Conservation (phyloP, 2,888 invertebrate species). For the Caenorhabditis doughertyi region DNA sequence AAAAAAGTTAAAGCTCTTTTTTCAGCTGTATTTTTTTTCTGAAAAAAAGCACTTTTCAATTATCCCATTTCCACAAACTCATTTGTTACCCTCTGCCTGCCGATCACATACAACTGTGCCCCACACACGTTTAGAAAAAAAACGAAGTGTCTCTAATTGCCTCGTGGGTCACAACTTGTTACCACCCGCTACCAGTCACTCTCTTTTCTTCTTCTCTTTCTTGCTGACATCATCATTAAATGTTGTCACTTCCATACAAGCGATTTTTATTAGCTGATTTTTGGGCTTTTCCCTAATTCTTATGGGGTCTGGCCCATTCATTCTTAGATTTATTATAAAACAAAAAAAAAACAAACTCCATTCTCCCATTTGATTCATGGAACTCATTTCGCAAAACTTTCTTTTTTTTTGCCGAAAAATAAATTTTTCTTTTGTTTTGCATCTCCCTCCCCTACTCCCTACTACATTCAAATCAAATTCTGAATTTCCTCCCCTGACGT, state of each 20-base stretch:
- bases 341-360: too few relatives aligned
- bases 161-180: constrained; percentile 8
- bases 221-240: constrained; percentile 33
- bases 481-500: constrained; percentile 3
- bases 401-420: constrained; percentile 3
- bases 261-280: neutral
- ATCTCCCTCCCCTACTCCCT: neutral
- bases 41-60: constrained; percentile 15
- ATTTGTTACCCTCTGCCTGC: neutral
- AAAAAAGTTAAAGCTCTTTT: neutral
- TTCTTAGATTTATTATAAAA: too few relatives aligned
- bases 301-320: too few relatives aligned
- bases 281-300: too few relatives aligned
- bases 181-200: constrained; percentile 14
- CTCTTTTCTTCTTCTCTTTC: neutral
- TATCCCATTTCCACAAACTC: neutral
- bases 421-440: constrained; percentile 28
- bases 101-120: neutral
- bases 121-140: constrained; percentile 12
- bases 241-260: neutral
- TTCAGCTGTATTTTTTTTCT: neutral
- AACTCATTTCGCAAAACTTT: neutral
- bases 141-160: neutral
- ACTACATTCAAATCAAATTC: constrained; percentile 20
- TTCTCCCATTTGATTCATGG: constrained; percentile 1